Evolutionary conservation across 2,113 vertebrate genomes (phyloP).

Genomic region (Corythaeola cristata): DNA sequence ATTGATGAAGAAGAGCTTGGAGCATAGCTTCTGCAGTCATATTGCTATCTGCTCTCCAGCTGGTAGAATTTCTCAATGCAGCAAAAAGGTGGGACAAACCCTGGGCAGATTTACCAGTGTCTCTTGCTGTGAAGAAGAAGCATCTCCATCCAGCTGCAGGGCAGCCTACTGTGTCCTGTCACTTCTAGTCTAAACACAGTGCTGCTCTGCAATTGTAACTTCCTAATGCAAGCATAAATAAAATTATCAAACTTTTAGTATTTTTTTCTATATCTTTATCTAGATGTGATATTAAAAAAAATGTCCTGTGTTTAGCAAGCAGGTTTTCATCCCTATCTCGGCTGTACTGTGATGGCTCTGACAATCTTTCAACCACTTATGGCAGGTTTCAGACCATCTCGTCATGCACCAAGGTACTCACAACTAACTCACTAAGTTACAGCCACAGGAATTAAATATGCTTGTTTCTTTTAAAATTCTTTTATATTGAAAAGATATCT

Average conservation of each 20-base stretch:
- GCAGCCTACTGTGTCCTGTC: not conserved
- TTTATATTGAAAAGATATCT: not conserved
- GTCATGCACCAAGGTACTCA: conserved; percentile 78
- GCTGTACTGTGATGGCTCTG: conserved; percentile 79
- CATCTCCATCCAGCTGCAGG: not conserved
- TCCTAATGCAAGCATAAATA: not conserved
- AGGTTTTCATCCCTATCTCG: conserved; percentile 85
- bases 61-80: not conserved
- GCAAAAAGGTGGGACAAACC: not conserved
- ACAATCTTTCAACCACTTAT: conserved; percentile 80
- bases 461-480: not conserved
- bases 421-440: not conserved
- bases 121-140: not conserved
- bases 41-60: not conserved
- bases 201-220: not conserved
- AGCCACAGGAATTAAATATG: not conserved
- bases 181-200: not conserved
- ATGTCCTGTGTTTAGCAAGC: conserved; percentile 74
- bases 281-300: not conserved
- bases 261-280: not conserved
- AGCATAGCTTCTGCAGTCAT: not conserved
- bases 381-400: conserved; percentile 81
- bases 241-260: not conserved
- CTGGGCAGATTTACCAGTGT: not conserved
- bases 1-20: not conserved